These are phyloP conservation scores for Halisarca cf. caerulea DNA, from an alignment of 37 sponge, comb jelly and placozoan species.

Conservation along the genomic window DNA sequence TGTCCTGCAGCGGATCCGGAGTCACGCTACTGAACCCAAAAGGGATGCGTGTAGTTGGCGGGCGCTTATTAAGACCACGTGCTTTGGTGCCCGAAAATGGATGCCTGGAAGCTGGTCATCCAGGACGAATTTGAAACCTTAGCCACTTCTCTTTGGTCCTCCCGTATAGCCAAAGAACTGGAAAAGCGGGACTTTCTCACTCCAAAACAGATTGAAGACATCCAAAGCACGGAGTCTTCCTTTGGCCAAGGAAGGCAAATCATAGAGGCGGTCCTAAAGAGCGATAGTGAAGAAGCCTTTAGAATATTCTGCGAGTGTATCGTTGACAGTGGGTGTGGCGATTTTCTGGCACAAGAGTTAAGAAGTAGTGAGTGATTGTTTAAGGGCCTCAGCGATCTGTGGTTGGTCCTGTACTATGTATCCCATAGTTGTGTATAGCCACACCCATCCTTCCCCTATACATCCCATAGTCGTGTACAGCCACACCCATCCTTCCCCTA, in stretches of 20 bases:
- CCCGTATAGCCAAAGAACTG: not conserved
- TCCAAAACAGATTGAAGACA: not conserved
- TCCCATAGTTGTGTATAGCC: too few relatives aligned
- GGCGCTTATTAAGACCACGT: too few relatives aligned
- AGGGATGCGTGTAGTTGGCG: too few relatives aligned
- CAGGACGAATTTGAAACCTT: not conserved
- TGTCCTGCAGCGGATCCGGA: too few relatives aligned
- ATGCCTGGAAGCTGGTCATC: not conserved
- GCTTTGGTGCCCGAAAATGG: not conserved
- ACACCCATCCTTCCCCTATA: too few relatives aligned
- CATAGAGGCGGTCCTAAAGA: not conserved
- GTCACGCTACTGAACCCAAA: too few relatives aligned
- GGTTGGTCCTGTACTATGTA: too few relatives aligned
- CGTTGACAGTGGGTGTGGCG: not conserved
- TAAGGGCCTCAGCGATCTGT: not conserved
- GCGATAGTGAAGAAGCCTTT: not conserved
- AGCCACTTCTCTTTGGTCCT: not conserved
- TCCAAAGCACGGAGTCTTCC: not conserved
- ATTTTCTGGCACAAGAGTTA: conserved; percentile 6
- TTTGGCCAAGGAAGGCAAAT: not conserved
- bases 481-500: too few relatives aligned
- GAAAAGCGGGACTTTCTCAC: not conserved
- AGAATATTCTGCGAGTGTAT: conserved; percentile 2
- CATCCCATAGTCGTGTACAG: too few relatives aligned
- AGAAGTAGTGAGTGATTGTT: conserved; percentile 3